Conservation (phyloP, 1,140 invertebrate genomes). For the Schlechtendalia chinensis region DNA sequence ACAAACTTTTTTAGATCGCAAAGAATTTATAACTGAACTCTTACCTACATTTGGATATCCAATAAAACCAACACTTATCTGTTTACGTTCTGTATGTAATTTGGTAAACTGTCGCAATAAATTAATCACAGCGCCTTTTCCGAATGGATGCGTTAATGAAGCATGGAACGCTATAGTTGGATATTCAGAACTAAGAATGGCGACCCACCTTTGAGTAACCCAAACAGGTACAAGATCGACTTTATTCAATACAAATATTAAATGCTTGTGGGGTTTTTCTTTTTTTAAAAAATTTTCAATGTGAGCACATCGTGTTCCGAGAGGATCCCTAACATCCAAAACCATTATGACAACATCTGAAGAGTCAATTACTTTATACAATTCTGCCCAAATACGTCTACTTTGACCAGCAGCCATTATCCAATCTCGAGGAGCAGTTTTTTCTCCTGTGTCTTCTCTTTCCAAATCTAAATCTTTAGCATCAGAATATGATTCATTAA, state of each 20-base stretch:
- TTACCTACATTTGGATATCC: slow-evolving; percentile 99
- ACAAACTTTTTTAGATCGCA: slow-evolving; percentile 92
- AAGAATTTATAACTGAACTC: slow-evolving; percentile 96
- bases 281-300: slow-evolving; percentile 79
- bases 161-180: slow-evolving; percentile 98
- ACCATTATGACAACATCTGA: slow-evolving; percentile 85
- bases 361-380: slow-evolving; percentile 99
- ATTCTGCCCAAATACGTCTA: slow-evolving; percentile 97
- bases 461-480: slow-evolving; percentile 78
- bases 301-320: slow-evolving; percentile 90
- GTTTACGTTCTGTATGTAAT: slow-evolving; percentile 91
- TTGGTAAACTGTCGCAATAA: slow-evolving; percentile 95
- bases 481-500: slow-evolving; percentile 72
- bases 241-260: slow-evolving; percentile 94
- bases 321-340: slow-evolving; percentile 90
- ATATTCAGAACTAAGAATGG: slow-evolving; percentile 87
- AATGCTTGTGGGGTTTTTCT: slow-evolving; percentile 90
- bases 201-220: slow-evolving; percentile 96
- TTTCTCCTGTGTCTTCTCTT: slow-evolving; percentile 73
- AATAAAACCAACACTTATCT: slow-evolving; percentile 98
- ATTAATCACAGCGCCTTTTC: slow-evolving; percentile 96
- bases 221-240: slow-evolving; percentile 94
- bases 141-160: slow-evolving; percentile 95
- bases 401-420: slow-evolving; percentile 92
- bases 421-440: slow-evolving; percentile 74